Conservation (phyloP, 64 coral and sea anemone species). For the Acropora yongei region DNA sequence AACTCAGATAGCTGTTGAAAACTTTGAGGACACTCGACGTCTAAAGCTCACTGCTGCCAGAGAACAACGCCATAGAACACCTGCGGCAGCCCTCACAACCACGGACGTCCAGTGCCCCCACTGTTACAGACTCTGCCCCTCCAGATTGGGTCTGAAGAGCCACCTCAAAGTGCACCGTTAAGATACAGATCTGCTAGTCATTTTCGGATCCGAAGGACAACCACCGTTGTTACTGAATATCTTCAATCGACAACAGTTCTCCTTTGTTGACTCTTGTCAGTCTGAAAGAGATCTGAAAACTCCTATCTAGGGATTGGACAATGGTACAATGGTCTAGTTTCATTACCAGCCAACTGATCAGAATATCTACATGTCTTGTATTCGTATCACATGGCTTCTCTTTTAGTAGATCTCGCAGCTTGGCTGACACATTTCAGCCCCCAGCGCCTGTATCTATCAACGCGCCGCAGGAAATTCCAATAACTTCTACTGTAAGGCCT, state of each 20-base stretch:
- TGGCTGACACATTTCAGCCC: constrained; percentile 38
- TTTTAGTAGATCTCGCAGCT: constrained; percentile 17
- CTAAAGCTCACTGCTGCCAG: too few relatives aligned
- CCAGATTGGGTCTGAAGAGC: too few relatives aligned
- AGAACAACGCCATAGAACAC: too few relatives aligned
- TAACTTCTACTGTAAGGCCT: constrained; percentile 38
- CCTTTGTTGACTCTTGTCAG: constrained; percentile 54
- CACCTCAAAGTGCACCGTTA: too few relatives aligned
- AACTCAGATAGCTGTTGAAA: too few relatives aligned
- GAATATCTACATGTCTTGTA: not conserved
- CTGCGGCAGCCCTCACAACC: too few relatives aligned
- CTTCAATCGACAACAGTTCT: constrained; percentile 66
- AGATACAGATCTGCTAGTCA: too few relatives aligned
- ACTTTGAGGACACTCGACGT: too few relatives aligned
- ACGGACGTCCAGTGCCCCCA: too few relatives aligned
- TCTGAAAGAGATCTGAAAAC: constrained; percentile 12
- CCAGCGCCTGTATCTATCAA: constrained; percentile 53
- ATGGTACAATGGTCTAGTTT: constrained; percentile 15
- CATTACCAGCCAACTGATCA: not conserved
- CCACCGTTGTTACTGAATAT: constrained; percentile 38
- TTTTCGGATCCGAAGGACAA: too few relatives aligned
- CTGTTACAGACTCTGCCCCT: too few relatives aligned
- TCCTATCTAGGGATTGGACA: constrained; percentile 11
- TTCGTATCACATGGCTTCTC: not conserved
- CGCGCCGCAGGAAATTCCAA: not conserved